Conservation (phyloP, 2,888 invertebrate species). For the Lissocephala sabroskyi region DNA sequence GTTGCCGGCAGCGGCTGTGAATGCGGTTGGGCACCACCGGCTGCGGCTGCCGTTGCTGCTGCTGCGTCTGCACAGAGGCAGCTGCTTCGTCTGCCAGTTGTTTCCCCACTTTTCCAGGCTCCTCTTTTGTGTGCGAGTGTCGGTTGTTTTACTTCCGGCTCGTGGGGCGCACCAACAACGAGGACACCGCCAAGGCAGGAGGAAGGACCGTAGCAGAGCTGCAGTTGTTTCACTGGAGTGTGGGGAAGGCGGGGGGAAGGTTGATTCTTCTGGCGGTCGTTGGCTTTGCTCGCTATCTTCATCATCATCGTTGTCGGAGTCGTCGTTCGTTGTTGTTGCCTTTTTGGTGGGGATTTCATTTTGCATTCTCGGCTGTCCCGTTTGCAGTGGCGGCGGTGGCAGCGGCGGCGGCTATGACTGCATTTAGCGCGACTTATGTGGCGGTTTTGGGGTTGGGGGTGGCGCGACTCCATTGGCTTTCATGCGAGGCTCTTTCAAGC, state of each 20-base stretch:
- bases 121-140: constrained; percentile 5
- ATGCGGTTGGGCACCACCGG: constrained; percentile 8
- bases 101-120: constrained; percentile 5
- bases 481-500: no score
- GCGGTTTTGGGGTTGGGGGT: no score
- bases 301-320: no score
- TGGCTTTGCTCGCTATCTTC: constrained; percentile 33
- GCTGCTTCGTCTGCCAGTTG: constrained; percentile 9
- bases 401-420: constrained; percentile 19
- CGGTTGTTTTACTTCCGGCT: constrained; percentile 54
- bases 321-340: constrained; percentile 1
- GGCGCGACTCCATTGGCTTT: no score
- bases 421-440: constrained; percentile 17
- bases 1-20: constrained; percentile 6
- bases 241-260: constrained; percentile 35
- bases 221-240: constrained; percentile 45
- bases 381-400: constrained; percentile 7
- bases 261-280: constrained; percentile 44
- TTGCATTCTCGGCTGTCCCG: no score
- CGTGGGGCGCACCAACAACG: constrained; percentile 6
- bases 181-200: constrained; percentile 17
- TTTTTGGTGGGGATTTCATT: no score
- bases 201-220: constrained; percentile 9
- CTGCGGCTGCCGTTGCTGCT: constrained; percentile 7
- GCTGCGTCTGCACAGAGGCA: constrained; percentile 21